Evolutionary conservation across 2,888 invertebrate genomes (phyloP).

Genomic region (Danaus chrysippus): DNA sequence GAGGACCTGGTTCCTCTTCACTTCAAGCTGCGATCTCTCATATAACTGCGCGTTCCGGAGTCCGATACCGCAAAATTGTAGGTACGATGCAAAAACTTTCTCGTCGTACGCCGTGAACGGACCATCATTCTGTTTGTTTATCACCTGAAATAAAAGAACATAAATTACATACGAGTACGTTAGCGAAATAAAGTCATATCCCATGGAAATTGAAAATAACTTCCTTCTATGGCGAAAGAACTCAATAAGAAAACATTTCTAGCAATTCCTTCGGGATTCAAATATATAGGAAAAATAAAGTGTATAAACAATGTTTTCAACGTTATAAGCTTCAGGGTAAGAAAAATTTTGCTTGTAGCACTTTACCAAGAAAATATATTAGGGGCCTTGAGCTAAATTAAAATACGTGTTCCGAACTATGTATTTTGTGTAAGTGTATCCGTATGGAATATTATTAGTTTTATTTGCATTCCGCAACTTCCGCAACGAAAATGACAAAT

Average conservation of each 20-base stretch:
- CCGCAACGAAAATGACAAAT: neutral
- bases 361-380: too few species aligned
- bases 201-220: neutral
- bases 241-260: neutral
- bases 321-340: too few species aligned
- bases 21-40: constrained; percentile 96
- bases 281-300: neutral
- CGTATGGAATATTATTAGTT: too few species aligned
- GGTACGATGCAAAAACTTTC: constrained; percentile 93
- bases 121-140: constrained; percentile 92
- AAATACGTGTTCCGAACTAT: too few species aligned
- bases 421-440: too few species aligned
- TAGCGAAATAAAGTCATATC: neutral
- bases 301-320: neutral
- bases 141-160: constrained; percentile 79
- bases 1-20: constrained; percentile 96
- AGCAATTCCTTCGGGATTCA: neutral
- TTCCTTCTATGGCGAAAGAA: neutral
- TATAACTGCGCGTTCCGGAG: constrained; percentile 97
- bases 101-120: constrained; percentile 93
- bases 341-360: too few species aligned
- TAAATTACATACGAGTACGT: too few species aligned
- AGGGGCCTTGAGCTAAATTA: too few species aligned
- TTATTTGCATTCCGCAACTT: neutral
- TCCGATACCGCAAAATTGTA: constrained; percentile 98